Base-by-base conservation (phyloP, 2,888 invertebrate species). In the Apodemia duryi region DNA sequence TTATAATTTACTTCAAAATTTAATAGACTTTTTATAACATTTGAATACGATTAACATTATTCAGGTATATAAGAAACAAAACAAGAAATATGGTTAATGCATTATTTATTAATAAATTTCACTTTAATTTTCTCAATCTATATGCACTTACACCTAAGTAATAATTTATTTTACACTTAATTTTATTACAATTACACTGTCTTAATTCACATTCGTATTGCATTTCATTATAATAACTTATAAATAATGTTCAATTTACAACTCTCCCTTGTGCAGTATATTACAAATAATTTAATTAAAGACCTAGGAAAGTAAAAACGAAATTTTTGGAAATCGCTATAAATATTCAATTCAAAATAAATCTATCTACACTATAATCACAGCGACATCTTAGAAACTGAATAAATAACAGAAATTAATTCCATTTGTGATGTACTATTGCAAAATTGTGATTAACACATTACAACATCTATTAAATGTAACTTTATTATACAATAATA, bases 61-160 rank as follows among this genome's bases (percentile, higher is more conserved):
- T 11, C 1, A 46, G 46, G 46, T 46, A 46, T 5, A 13, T 4
- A 13, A 13, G 46, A 46, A 46, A 13, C 46, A 46, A 46, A 46
- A 46, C 46, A 46, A 46, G 13, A 46, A 46, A 63, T 28, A 67
- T 88, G 88, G 85, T 86, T 90, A 91, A 90, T 91, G 87, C 87
- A 84, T 85, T 90, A 89, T 91, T 91, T 91, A 91, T 90, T 91
- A 86, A 85, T 89, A 87, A 89, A 85, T 87, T 90, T 91, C 90
- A 90, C 87, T 88, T 88, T 89, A 83, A 85, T 88, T 83, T 87
- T 80, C 83, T 86, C 89, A 84, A 83, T 86, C 88, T 89, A 88
- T 89, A 85, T 85, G 84, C 85, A 84, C 88, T 89, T 90, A 88
- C 74, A 81, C 78, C 79, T 76, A 77, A 86, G 78, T 84, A 90